A percentile compares a stretch with the other conserved stretches of the same genome.
Evolutionary conservation across 92 coral and sea anemone genomes (phyloP).

Genomic region (Pocillopora meandrina): DNA sequence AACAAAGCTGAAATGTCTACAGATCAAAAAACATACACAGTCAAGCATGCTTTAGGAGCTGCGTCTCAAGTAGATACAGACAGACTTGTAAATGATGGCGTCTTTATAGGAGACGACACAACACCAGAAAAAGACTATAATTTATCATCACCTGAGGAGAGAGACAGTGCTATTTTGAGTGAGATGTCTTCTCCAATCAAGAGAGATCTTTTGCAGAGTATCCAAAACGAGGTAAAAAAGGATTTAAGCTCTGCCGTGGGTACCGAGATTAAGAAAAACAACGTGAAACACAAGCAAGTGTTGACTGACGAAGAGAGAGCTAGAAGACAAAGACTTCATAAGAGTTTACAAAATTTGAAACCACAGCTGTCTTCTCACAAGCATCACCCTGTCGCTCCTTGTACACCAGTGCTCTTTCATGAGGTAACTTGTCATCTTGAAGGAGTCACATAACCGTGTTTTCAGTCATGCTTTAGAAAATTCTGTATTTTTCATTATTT

Average conservation of each 20-base stretch:
- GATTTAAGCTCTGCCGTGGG: conserved; percentile 5
- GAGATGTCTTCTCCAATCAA: not conserved
- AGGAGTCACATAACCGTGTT: too few species aligned
- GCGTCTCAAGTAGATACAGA: not conserved
- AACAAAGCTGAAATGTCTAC: not conserved
- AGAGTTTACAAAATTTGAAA: conserved; percentile 79
- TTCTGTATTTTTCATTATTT: not conserved
- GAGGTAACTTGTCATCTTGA: conserved; percentile 55
- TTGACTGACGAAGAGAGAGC: conserved; percentile 62
- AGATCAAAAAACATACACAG: not conserved
- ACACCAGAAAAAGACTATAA: not conserved
- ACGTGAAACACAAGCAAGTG: conserved; percentile 36
- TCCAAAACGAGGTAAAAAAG: not conserved
- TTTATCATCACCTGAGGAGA: not conserved
- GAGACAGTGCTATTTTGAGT: not conserved
- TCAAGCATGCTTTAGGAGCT: conserved; percentile 7
- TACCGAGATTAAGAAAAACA: conserved; percentile 31
- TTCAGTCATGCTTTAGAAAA: not conserved
- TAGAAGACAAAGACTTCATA: conserved; percentile 72
- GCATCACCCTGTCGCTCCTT: conserved; percentile 72
- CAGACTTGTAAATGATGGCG: not conserved
- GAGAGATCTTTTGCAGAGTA: conserved; percentile 20
- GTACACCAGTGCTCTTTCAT: conserved; percentile 87
- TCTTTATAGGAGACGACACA: not conserved
- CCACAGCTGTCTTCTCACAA: conserved; percentile 73